Evolutionary conservation across 2,797 vertebrate genomes (phyloP), one percentile per base, ranked within the genome.

Genomic region (Prunella strophiata): DNA sequence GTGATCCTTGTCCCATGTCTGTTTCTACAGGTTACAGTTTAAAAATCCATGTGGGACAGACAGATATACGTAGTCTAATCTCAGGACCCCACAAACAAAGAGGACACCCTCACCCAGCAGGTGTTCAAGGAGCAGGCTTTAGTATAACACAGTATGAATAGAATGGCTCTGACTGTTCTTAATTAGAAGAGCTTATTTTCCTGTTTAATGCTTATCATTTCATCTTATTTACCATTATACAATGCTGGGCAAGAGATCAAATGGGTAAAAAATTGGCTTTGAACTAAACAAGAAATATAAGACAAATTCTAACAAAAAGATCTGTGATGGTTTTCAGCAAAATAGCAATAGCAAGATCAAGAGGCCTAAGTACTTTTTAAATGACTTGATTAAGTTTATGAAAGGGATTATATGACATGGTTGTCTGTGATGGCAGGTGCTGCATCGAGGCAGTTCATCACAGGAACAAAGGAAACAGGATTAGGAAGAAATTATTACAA

Each of bases 351-450:
- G 34, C 21, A 82, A 58, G 81, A 94, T 92, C 71, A 89, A 89
- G 70, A 83, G 29, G 30, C 26, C 63, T 91, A 92, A 90, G 51
- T 78, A 57, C 21, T 80, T 89, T 45, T 47, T 10, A 89, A 93
- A 91, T 57, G 2, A 36, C 17, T 91, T 79, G 52, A 55, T 77
- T 77, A 85, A 80, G 11, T 89, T 91, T 85, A 68, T 80, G 65
- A 89, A 91, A 83, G 16, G 87, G 89, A 96, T 95, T 94, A 91
- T 76, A 79, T 65, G 68, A 54, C 82, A 88, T 40, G 61, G 52
- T 80, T 92, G 63, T 95, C 85, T 92, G 42, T 91, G 76, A 88
- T 71, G 61, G 34, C 72, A 94, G 82, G 54, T 92, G 61, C 54
- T 88, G 45, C 32, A 63, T 63, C 32, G 26, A 92, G 38, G 36